Evolutionary conservation across 2,797 vertebrate species (phyloP), one percentile per base, ranked within the genome.

Genomic region (Lycodopsis pacificus): DNA sequence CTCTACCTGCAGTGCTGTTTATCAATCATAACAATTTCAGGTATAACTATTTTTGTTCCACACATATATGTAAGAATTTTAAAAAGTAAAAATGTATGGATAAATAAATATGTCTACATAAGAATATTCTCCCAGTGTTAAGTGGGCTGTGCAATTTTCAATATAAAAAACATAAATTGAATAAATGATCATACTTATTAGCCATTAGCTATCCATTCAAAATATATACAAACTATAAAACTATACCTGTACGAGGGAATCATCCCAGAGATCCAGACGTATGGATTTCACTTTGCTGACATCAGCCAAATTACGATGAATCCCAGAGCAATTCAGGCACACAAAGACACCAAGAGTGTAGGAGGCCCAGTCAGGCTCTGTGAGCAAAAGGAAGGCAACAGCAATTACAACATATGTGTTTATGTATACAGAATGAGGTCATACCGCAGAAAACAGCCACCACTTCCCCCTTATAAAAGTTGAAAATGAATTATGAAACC

Each of bases 291-390:
- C 94, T 91, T 67, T 96, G 93, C 96, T 98, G 92, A 97, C 85
- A 8, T 88, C 83, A 1, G 96, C 89, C 54, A 98, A 89, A 69
- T 96, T 96, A 30, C 97, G 96, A 83, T 98, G 97, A 67, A 97
- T 93, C 27, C 97, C 97, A 0, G 96, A 97, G 79, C 97, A 98
- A 89, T 95, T 95, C 78, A 98, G 90, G 80, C 97, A 98, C 83
- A 98, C 93, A 82, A 98, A 98, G 77, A 97, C 82, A 2, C 97
- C 97, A 15, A 98, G 92, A 59, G 94, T 97, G 91, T 95, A 98
- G 10, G 97, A 98, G 54, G 96, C 96, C 97, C 97, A 98, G 76
- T 97, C 96, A 3, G 97, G 96, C 53, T 96, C 97, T 98, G 93
- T 67, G 70, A n/a, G 44, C 15, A 83, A 83, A 65, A 65, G 10